phyloP scores from a whole-genome alignment of 2,888 invertebrate species.

The Pseudococcus jackbeardsleyi region DNA sequence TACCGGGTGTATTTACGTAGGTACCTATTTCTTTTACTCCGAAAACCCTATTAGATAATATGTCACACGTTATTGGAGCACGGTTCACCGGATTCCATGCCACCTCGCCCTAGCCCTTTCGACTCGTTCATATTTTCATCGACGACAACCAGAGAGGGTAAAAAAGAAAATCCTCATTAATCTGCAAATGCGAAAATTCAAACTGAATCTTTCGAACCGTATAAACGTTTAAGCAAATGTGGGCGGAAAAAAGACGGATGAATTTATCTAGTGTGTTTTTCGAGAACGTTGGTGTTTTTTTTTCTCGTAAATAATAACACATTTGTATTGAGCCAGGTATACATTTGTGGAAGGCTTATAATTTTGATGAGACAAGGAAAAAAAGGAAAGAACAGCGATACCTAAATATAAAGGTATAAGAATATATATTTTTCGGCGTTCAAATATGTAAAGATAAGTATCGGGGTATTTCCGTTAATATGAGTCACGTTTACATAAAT shows the following conservation, averaged over 20 bases:
- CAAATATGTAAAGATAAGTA: neutral
- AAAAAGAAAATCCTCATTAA: slow-evolving; percentile 19
- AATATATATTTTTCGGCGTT: neutral
- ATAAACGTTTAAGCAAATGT: neutral
- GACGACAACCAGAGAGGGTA: neutral
- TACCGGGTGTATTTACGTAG: neutral
- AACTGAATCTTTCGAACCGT: slow-evolving; percentile 8
- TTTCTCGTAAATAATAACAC: neutral
- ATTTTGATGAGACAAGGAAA: neutral
- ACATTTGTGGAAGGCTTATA: neutral
- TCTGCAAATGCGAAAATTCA: neutral
- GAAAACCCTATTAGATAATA: neutral
- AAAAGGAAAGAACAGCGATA: neutral
- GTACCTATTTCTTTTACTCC: neutral
- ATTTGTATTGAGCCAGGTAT: neutral
- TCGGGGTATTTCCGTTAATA: neutral
- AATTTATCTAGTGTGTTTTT: neutral
- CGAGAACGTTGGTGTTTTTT: neutral
- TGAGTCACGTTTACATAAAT: neutral
- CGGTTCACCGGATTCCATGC: neutral
- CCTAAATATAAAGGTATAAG: neutral
- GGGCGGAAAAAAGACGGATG: neutral
- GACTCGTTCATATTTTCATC: slow-evolving; percentile 15
- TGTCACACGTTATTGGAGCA: slow-evolving; percentile 12
- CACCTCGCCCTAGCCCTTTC: neutral